Percentiles rank a stretch among this genome's conserved stretches.
These are phyloP conservation scores for Spilosoma lubricipeda DNA, from an alignment of 2,888 invertebrate species.

Conservation along the genomic window DNA sequence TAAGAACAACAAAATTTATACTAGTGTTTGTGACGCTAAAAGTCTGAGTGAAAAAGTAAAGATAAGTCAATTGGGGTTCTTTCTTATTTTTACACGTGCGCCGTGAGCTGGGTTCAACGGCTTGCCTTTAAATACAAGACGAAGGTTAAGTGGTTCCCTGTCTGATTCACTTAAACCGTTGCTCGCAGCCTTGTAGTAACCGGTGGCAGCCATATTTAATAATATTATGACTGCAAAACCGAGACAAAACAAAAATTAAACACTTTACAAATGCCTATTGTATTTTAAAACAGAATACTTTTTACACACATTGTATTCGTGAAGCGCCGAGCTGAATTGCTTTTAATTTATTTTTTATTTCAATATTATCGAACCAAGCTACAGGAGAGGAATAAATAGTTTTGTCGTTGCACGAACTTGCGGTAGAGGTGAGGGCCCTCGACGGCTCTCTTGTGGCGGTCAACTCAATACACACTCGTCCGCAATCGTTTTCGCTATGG, in stretches of 20 bases:
- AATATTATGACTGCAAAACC: slow-evolving; percentile 67
- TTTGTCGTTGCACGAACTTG: slow-evolving; percentile 63
- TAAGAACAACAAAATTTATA: no score
- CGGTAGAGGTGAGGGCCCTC: slow-evolving; percentile 67
- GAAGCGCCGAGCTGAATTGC: slow-evolving; percentile 49
- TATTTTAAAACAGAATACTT: slow-evolving; percentile 51
- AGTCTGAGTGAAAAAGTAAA: slow-evolving; percentile 34
- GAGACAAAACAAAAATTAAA: slow-evolving; percentile 66
- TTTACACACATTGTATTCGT: slow-evolving; percentile 47
- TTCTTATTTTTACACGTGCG: slow-evolving; percentile 44
- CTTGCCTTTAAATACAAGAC: slow-evolving; percentile 77
- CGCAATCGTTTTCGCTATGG: slow-evolving; percentile 74
- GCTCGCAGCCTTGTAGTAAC: slow-evolving; percentile 67
- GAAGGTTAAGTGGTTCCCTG: slow-evolving; percentile 81
- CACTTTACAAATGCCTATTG: slow-evolving; percentile 55
- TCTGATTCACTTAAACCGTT: slow-evolving; percentile 80
- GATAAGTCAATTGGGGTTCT: slow-evolving; percentile 46
- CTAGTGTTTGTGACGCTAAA: slow-evolving; percentile 19
- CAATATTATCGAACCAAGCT: slow-evolving; percentile 48
- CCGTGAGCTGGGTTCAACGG: slow-evolving; percentile 66
- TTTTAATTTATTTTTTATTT: slow-evolving; percentile 39
- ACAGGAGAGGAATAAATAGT: slow-evolving; percentile 60
- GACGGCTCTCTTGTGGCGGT: slow-evolving; percentile 68
- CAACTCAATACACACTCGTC: slow-evolving; percentile 77
- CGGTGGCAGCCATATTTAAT: slow-evolving; percentile 69